Base-by-base conservation (phyloP, 2,113 vertebrate genomes). In the Emydocephalus ijimae region DNA sequence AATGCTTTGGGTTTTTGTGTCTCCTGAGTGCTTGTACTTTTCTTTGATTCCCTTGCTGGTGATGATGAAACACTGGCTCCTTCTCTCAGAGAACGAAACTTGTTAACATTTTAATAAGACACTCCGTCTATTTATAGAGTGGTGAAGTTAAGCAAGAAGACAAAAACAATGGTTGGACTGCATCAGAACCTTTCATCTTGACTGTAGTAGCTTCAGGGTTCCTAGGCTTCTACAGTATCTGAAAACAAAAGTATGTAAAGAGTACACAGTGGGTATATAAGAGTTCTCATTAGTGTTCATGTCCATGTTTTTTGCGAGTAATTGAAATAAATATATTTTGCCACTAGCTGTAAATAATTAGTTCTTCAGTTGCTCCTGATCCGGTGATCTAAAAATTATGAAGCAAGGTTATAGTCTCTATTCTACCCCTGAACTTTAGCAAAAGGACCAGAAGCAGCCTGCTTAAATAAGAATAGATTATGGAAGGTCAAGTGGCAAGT, bases 31-130 rank as follows among this genome's bases (percentile, higher is more conserved):
- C 92, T 90, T 39, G 21, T 85, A 96, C 7, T 96, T 95, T 91
- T 93, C 81, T 91, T 95, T 96, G 94, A 97, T 92, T 95, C 93
- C 57, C 45, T 87, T 94, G 89, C 61, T 89, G 43, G 89, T 95
- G 93, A 95, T 96, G 93, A 96, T 96, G 95, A 97, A 96, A 96
- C 94, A 95, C 91, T 93, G 92, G 88, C 93, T 94, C 93, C 85
- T 45, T 45, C 45, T 91, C 91, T 93, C 87, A 7, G 0, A 93
- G 95, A 96, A 95, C 95, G 87, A 97, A 95, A 95, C 96, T 95
- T 94, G 93, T 96, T 95, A 95, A 95, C 93, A 74, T 94, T 88
- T 95, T 96, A 97, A 96, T 94, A 95, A 97, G n/a, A 20, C 91
- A 93, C 91, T 0, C 0, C 18, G n/a, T 92, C 39, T 95, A 93